Percentiles rank a stretch among this genome's conserved stretches.
Conservation (phyloP, 2,888 invertebrate species). For the Thera britannica region DNA sequence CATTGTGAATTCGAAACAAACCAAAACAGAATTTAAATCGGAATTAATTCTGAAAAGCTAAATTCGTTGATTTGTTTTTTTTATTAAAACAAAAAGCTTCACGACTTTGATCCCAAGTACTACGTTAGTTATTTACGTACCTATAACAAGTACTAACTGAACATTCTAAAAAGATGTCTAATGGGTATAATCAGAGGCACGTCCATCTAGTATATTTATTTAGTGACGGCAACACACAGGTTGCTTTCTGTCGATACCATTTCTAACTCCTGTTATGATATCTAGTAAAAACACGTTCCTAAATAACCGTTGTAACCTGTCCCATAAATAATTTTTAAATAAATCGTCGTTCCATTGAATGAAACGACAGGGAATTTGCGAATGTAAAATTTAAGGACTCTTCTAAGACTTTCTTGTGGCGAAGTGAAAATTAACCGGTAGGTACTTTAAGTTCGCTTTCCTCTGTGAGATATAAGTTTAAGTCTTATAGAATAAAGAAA, state of each 20-base stretch:
- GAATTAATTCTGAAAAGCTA: background rate
- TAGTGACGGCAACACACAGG: no score
- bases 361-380: constrained; percentile 45
- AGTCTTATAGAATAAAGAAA: background rate
- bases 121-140: no score
- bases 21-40: constrained; percentile 2
- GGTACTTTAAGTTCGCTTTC: constrained; percentile 44
- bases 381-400: constrained; percentile 53
- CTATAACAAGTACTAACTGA: no score
- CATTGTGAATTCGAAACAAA: constrained; percentile 10
- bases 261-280: no score
- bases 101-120: no score
- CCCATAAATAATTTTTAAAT: background rate
- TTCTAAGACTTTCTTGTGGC: constrained; percentile 42
- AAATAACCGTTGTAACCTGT: background rate
- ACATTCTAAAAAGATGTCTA: no score
- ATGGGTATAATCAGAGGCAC: no score
- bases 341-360: constrained; percentile 46
- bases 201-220: no score
- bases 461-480: background rate
- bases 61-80: background rate
- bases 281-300: background rate
- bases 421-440: constrained; percentile 50
- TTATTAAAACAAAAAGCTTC: background rate
- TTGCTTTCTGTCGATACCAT: no score